Conservation (phyloP, 2,113 vertebrate species). For the Pteruthius melanotis region DNA sequence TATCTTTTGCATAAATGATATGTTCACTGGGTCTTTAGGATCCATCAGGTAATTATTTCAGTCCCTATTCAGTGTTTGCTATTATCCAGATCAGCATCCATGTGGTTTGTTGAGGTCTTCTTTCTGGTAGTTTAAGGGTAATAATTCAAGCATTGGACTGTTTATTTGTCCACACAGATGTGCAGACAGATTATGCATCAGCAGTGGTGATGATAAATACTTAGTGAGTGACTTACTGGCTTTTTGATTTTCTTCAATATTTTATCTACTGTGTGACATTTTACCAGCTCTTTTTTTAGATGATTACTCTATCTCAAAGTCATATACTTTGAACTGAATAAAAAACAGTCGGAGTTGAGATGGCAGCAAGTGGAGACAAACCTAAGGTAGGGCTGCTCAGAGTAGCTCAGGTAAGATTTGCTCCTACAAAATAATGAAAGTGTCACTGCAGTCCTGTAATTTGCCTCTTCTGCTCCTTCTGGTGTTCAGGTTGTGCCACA, state of each 20-base stretch:
- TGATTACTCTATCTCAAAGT: neutral
- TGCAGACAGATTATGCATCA: neutral
- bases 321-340: neutral
- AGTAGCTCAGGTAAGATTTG: neutral
- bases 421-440: neutral
- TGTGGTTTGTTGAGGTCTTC: neutral
- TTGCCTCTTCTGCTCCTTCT: neutral
- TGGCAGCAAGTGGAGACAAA: neutral
- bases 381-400: neutral
- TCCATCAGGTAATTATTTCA: neutral
- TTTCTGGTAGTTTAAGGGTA: neutral
- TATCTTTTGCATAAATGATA: neutral
- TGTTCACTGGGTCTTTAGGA: neutral
- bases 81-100: neutral
- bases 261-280: neutral
- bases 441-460: neutral
- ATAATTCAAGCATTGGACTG: neutral
- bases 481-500: neutral
- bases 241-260: neutral
- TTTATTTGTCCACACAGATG: neutral
- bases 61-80: neutral
- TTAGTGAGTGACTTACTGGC: neutral
- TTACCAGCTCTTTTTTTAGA: neutral
- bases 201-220: neutral
- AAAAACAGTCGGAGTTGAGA: neutral